Evolutionary conservation across 2,797 vertebrate genomes (phyloP).

Genomic region (Ctenopoma multispine): DNA sequence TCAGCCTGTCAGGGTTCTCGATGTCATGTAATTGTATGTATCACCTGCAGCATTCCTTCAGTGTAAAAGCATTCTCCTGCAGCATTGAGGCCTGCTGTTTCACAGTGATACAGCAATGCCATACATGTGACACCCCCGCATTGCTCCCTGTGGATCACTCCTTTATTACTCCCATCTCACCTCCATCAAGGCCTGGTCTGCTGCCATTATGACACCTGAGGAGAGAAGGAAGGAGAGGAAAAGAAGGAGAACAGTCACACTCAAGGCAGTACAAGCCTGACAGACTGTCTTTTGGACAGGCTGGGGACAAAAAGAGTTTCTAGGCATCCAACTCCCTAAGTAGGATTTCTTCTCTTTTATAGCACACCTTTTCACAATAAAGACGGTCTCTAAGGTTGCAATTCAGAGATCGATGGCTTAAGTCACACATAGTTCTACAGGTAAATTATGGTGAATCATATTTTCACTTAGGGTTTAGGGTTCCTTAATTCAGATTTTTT

Average conservation of each 20-base stretch:
- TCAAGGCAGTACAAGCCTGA: slow-evolving; percentile 68
- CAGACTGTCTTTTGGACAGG: slow-evolving; percentile 71
- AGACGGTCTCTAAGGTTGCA: slow-evolving; percentile 43
- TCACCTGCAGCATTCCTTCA: slow-evolving; percentile 85
- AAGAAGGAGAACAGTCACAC: slow-evolving; percentile 81
- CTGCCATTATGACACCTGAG: slow-evolving; percentile 79
- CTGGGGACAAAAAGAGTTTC: slow-evolving; percentile 65
- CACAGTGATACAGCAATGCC: slow-evolving; percentile 66
- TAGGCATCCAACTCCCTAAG: slow-evolving; percentile 61
- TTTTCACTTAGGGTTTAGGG: slow-evolving; percentile 20
- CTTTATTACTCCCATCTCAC: slow-evolving; percentile 79
- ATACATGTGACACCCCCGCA: slow-evolving; percentile 72
- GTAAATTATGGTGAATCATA: slow-evolving; percentile 34
- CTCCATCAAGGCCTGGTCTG: slow-evolving; percentile 75
- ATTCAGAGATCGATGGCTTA: slow-evolving; percentile 40
- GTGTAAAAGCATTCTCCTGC: slow-evolving; percentile 81
- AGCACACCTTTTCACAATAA: slow-evolving; percentile 58
- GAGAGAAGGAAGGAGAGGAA: slow-evolving; percentile 60
- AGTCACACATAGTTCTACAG: slow-evolving; percentile 42
- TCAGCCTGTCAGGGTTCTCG: slow-evolving; percentile 83
- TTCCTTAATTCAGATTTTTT: slow-evolving; percentile 53
- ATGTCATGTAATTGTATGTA: slow-evolving; percentile 85
- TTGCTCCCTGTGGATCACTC: slow-evolving; percentile 74
- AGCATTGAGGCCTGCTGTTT: slow-evolving; percentile 72
- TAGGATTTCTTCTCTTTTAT: slow-evolving; percentile 64